Base-by-base conservation (phyloP, 2,113 vertebrate genomes). In the Grammomys dolichurus region DNA sequence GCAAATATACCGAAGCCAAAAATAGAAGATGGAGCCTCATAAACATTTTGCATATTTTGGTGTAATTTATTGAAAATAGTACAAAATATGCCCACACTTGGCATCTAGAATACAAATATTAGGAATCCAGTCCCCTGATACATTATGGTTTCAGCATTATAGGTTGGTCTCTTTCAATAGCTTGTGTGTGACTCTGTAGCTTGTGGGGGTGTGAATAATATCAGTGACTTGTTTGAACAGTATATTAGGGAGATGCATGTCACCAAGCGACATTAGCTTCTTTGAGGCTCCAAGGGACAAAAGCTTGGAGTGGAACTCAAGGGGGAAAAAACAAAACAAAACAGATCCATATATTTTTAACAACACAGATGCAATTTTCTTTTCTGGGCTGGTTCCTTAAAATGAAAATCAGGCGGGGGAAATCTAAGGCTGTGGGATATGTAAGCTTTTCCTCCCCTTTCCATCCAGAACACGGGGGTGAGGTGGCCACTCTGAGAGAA, bases 41-140 rank as follows among this genome's bases (percentile, higher is more conserved):
- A 98, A 98, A 98, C 98, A 98, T 97, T 98, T 98, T 98, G 98
- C 95, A 98, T 98, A 98, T 98, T 98, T 98, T 97, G 97, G 95
- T 98, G 98, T 98, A 98, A 98, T 98, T 98, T 98, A 98, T 98
- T 98, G 98, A 98, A 98, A 98, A 97, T 97, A 98, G 95, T 94
- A 97, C 97, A 98, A 98, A 98, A 98, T 98, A 98, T 98, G 98
- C 98, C 98, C 98, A 97, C 96, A 98, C 98, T 98, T 98, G 98
- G 98, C 98, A 98, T 98, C 95, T 96, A 75, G 0, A 98, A 98
- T 98, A 98, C 98, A 98, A 99, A 98, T 98, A 99, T 98, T 98
- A 98, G 98, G 97, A 98, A 98, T 96, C 94, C 65, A 92, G 84
- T 97, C 96, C 96, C 94, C 89, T 81, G 96, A 93, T 97, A 88